Evolutionary conservation across 2,888 invertebrate genomes (phyloP).

Genomic region (Andrena dorsata): DNA sequence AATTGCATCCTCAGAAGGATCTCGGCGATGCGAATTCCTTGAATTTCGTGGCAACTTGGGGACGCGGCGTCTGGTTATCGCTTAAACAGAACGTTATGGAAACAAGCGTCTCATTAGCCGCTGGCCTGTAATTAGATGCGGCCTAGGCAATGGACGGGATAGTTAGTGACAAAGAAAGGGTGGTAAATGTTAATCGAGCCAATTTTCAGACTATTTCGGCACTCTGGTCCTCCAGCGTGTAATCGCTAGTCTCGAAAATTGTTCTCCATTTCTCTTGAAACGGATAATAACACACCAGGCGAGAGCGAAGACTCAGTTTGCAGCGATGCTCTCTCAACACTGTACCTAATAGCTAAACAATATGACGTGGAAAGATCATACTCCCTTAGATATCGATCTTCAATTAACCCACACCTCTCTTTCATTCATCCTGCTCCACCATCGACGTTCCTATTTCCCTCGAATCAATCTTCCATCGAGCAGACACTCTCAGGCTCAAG

Average conservation of each 20-base stretch:
- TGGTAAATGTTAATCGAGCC: not conserved
- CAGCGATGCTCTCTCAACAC: too few species aligned
- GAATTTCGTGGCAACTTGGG: constrained; percentile 50
- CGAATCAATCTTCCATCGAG: constrained; percentile 3
- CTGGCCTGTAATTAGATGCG: not conserved
- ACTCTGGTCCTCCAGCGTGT: not conserved
- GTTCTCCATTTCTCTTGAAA: too few species aligned
- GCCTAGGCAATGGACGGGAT: not conserved
- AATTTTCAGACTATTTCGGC: not conserved
- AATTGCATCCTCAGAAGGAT: constrained; percentile 65
- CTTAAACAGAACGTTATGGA: constrained; percentile 48
- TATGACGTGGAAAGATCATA: too few species aligned
- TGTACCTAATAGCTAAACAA: too few species aligned
- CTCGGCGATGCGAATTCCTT: constrained; percentile 55
- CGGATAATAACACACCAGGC: too few species aligned
- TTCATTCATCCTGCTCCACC: not conserved
- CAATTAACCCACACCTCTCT: not conserved
- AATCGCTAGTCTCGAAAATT: too few species aligned
- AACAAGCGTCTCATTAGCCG: constrained; percentile 45
- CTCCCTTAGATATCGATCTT: not conserved
- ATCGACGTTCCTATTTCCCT: constrained; percentile 1
- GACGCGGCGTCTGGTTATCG: constrained; percentile 42
- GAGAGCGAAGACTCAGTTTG: too few species aligned
- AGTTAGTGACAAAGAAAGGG: not conserved
- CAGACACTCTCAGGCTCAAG: not conserved